phyloP scores from a whole-genome alignment of 1,140 invertebrate species.

The Helicoverpa armigera region DNA sequence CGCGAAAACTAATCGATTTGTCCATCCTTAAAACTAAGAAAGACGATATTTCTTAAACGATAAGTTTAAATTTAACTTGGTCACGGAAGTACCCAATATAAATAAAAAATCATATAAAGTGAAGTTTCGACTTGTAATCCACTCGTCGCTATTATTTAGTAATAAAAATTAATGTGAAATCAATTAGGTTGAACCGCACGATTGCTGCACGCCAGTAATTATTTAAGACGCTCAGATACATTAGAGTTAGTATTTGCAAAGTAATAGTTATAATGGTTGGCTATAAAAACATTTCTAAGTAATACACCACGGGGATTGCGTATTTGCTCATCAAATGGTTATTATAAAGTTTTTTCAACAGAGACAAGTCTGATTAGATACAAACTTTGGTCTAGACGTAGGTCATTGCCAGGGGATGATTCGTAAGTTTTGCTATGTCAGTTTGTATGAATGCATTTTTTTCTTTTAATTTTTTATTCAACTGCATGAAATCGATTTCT shows the following conservation, averaged over 20 bases:
- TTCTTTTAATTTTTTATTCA: constrained; percentile 69
- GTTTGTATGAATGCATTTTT: constrained; percentile 76
- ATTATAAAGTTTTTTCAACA: constrained; percentile 61
- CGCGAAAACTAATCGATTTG: constrained; percentile 67
- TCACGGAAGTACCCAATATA: constrained; percentile 51
- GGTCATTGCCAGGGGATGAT: constrained; percentile 84
- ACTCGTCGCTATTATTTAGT: constrained; percentile 48
- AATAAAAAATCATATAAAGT: constrained; percentile 34
- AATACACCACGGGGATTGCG: constrained; percentile 60
- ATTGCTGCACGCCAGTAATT: constrained; percentile 65
- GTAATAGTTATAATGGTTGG: constrained; percentile 63
- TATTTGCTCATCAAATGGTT: constrained; percentile 72
- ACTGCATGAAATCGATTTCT: constrained; percentile 80
- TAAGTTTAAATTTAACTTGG: constrained; percentile 44
- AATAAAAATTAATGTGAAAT: constrained; percentile 65
- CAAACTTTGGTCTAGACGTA: constrained; percentile 65
- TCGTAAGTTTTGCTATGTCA: constrained; percentile 74
- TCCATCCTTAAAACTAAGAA: constrained; percentile 47
- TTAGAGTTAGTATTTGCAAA: constrained; percentile 61
- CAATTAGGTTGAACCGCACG: constrained; percentile 65
- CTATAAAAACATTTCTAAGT: constrained; percentile 66
- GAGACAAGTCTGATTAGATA: constrained; percentile 57
- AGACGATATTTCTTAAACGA: constrained; percentile 49
- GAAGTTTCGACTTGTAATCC: constrained; percentile 42
- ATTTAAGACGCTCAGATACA: constrained; percentile 62